Percentiles rank a stretch among this genome's conserved stretches.
Conservation (phyloP, 2,888 invertebrate species). For the Mongoloraphidia duomilia region DNA sequence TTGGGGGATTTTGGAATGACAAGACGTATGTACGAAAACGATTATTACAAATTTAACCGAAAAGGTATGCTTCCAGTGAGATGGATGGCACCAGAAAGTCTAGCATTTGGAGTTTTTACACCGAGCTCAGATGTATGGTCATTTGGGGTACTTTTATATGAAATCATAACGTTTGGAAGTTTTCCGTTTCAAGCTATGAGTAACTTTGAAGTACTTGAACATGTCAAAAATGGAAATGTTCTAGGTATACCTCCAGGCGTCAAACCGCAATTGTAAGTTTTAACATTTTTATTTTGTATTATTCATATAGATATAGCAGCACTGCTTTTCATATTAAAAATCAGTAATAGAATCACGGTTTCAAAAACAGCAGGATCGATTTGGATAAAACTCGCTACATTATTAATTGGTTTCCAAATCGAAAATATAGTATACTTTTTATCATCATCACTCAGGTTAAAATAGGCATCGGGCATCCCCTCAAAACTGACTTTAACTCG, state of each 20-base stretch:
- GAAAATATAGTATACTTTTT: too few species aligned
- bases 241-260: conserved; percentile 62
- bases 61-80: conserved; percentile 79
- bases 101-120: conserved; percentile 70
- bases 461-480: too few species aligned
- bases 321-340: too few species aligned
- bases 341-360: too few species aligned
- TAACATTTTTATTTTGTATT: background rate
- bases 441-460: too few species aligned
- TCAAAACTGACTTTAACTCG: too few species aligned
- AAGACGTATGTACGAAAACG: conserved; percentile 71
- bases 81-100: conserved; percentile 88
- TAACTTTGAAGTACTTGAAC: conserved; percentile 70
- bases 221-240: conserved; percentile 62
- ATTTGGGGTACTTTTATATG: conserved; percentile 73
- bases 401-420: too few species aligned
- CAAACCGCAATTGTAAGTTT: conserved; percentile 64
- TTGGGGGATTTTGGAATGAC: conserved; percentile 92
- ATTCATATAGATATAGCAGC: background rate
- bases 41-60: conserved; percentile 78
- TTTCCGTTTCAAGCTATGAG: conserved; percentile 80
- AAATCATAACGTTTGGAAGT: conserved; percentile 82
- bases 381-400: too few species aligned
- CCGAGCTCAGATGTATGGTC: conserved; percentile 84
- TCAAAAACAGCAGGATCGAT: too few species aligned